Evolutionary conservation across 2,888 invertebrate species (phyloP), one percentile per base, ranked within the genome.

Genomic region (Melipona bicolor): DNA sequence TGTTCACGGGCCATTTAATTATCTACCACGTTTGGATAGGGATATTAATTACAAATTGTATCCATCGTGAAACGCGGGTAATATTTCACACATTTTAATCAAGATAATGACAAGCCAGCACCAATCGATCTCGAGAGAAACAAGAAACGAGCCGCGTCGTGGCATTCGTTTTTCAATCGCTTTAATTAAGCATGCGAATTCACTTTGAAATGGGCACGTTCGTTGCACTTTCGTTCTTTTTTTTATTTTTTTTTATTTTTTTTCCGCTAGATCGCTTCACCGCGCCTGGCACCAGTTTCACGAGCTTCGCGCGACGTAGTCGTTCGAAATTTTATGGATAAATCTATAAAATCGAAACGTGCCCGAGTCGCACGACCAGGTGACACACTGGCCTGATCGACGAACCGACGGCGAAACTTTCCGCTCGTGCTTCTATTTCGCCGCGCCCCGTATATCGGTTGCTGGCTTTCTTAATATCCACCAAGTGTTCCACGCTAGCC

Each of bases 401-500:
- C 79, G 79, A 78, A 79, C 49, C 4, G 24, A 50, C 81, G 73
- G 61, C n/a, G 70, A 75, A 88, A 83, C 83, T 83, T 83, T 81
- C 72, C 72, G 77, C 75, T 76, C 83, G 43, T 76, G 82, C 83
- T 81, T 86, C 84, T 81, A 79, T 84, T 84, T 82, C 75, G 68
- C n/a, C 72, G 13, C 69, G 83, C 69, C 43, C 61, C 77, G 83
- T 82, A 87, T 88, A 88, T 79, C 85, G 89, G 79, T 84, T 83
- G 72, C 76, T 77, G 77, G 9, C 73, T 71, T 52, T 83, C 80
- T 91, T 92, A 92, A 92, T 92, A 92, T 90, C 91, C 91, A 86
- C 91, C 92, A 90, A 87, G 90, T 92, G 93, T 88, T 89, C 85
- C 91, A 91, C 92, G 92, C 91, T 92, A 91, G 86, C 89, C 81